Evolutionary conservation across 2,888 invertebrate species (phyloP).

Genomic region (Unio pictorum): DNA sequence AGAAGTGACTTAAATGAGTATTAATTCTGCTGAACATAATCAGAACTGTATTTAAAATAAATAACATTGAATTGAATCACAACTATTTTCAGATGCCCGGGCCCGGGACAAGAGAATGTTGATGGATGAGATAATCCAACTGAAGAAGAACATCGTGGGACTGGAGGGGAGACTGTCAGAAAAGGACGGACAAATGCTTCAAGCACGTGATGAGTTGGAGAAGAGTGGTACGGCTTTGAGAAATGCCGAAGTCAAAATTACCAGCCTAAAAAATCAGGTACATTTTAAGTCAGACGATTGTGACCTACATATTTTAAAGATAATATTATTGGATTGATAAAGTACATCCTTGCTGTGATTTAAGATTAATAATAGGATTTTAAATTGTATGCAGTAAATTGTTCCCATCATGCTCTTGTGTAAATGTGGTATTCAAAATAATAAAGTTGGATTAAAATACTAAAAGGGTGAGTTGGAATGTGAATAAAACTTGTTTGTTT

Average conservation of each 20-base stretch:
- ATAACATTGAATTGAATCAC: too few species aligned
- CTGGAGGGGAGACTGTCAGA: conserved; percentile 54
- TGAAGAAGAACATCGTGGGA: conserved; percentile 65
- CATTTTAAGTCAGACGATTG: not conserved
- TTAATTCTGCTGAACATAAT: too few species aligned
- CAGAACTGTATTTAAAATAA: too few species aligned
- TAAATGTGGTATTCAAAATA: too few species aligned
- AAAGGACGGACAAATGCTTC: conserved; percentile 60
- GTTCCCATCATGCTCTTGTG: too few species aligned
- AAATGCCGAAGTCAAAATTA: conserved; percentile 63
- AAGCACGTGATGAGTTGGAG: conserved; percentile 62
- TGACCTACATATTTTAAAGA: not conserved
- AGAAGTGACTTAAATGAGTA: too few species aligned
- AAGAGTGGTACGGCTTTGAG: conserved; percentile 58
- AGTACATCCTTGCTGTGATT: not conserved
- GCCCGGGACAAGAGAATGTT: conserved; percentile 64
- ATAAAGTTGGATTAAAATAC: too few species aligned
- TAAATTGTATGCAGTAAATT: too few species aligned
- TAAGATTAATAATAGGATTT: too few species aligned
- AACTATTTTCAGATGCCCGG: conserved; percentile 43
- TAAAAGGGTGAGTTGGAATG: too few species aligned
- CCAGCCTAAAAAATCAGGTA: conserved; percentile 65
- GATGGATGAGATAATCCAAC: conserved; percentile 65
- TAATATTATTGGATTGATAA: not conserved
- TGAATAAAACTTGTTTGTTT: too few species aligned